phyloP scores from a whole-genome alignment of 1,140 invertebrate genomes.

The Aculops lycopersici region DNA sequence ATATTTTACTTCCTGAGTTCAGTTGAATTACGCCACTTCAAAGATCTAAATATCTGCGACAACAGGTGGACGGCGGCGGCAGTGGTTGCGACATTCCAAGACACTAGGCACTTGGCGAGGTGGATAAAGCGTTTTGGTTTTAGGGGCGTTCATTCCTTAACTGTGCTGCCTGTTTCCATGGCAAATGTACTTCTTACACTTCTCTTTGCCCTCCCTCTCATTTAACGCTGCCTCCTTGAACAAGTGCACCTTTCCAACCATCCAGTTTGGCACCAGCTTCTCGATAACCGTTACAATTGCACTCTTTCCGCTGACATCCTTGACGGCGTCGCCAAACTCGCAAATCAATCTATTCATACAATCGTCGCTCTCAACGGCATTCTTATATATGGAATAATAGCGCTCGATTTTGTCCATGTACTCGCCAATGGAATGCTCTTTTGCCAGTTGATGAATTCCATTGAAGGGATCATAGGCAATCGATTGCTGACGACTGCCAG shows the following conservation, averaged over 20 bases:
- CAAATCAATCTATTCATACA: slow-evolving; percentile 14
- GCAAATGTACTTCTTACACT: slow-evolving; percentile 13
- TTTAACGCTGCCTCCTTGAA: slow-evolving; percentile 12
- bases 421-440: slow-evolving; percentile 7
- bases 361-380: slow-evolving; percentile 13
- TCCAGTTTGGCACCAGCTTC: slow-evolving; percentile 12
- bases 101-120: too few species aligned
- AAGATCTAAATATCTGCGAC: too few species aligned
- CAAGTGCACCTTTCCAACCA: slow-evolving; percentile 12
- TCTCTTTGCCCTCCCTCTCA: slow-evolving; percentile 10
- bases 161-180: too few species aligned
- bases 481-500: slow-evolving; percentile 4
- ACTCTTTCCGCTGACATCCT: slow-evolving; percentile 12
- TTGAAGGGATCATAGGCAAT: slow-evolving; percentile 1
- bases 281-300: slow-evolving; percentile 12
- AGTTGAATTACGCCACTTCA: too few species aligned
- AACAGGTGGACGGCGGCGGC: too few species aligned
- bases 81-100: too few species aligned
- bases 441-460: not conserved
- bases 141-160: too few species aligned
- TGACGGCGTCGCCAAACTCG: slow-evolving; percentile 13
- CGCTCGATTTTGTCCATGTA: slow-evolving; percentile 11
- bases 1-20: too few species aligned
- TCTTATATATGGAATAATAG: slow-evolving; percentile 12
- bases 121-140: too few species aligned